Evolutionary conservation across 2,113 vertebrate species (phyloP).

Genomic region (Labrus mixtus): DNA sequence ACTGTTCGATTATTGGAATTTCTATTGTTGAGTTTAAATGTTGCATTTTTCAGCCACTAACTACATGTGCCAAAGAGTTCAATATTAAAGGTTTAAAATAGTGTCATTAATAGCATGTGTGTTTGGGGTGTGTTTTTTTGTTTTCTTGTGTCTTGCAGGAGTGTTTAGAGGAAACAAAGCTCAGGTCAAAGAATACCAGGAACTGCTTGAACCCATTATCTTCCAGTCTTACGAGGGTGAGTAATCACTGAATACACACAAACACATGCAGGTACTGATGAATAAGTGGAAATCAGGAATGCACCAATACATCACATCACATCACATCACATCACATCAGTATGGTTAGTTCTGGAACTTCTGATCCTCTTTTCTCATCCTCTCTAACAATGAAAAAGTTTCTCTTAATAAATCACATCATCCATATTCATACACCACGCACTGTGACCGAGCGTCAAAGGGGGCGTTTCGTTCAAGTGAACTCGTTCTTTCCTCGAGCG

Average conservation of each 20-base stretch:
- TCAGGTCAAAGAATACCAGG: constrained; percentile 94
- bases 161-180: constrained; percentile 91
- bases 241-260: constrained; percentile 11
- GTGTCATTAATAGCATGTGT: background rate
- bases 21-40: no score
- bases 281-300: background rate
- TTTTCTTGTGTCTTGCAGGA: constrained; percentile 81
- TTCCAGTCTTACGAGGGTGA: constrained; percentile 92
- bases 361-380: constrained; percentile 5
- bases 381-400: constrained; percentile 30
- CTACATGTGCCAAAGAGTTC: no score
- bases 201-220: constrained; percentile 90
- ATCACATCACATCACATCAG: background rate
- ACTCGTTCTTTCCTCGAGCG: constrained; percentile 31
- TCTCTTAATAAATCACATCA: constrained; percentile 40
- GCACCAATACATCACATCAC: background rate
- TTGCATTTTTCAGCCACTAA: no score
- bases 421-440: constrained; percentile 61
- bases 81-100: no score
- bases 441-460: constrained; percentile 32
- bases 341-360: constrained; percentile 9
- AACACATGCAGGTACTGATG: background rate
- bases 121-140: constrained; percentile 10
- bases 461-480: constrained; percentile 36
- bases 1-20: no score